phyloP scores from a whole-genome alignment of 2,113 vertebrate species.

The Piprites chloris region DNA sequence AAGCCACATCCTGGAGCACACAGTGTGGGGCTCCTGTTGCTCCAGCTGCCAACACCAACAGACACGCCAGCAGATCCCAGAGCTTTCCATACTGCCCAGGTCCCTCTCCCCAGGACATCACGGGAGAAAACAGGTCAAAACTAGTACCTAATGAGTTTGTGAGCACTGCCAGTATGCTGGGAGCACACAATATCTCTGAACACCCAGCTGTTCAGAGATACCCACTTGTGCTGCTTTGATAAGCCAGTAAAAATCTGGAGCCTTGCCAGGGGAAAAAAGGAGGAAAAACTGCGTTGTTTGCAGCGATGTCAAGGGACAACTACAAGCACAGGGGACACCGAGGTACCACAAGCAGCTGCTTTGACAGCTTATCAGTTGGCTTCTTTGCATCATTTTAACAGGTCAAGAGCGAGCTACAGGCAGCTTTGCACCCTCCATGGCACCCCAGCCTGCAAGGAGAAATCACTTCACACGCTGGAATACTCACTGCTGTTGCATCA shows the following conservation, averaged over 20 bases:
- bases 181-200: neutral
- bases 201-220: neutral
- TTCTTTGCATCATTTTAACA: neutral
- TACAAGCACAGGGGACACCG: neutral
- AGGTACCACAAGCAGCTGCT: neutral
- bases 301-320: neutral
- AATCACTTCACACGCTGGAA: rapidly evolving
- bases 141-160: neutral
- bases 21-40: rapidly evolving
- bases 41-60: rapidly evolving
- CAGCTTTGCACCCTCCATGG: neutral
- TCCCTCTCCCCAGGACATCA: neutral
- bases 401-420: neutral
- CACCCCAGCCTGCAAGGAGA: neutral
- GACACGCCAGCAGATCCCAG: neutral
- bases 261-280: neutral
- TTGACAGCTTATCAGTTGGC: neutral
- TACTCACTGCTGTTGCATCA: slow-evolving; percentile 74
- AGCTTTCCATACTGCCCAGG: neutral
- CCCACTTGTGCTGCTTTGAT: neutral
- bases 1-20: rapidly evolving
- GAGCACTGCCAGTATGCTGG: neutral
- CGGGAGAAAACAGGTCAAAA: neutral
- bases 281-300: neutral
- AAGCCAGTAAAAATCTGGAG: neutral